Evolutionary conservation across 2,113 vertebrate species (phyloP).

Genomic region (Psettodes erumei): DNA sequence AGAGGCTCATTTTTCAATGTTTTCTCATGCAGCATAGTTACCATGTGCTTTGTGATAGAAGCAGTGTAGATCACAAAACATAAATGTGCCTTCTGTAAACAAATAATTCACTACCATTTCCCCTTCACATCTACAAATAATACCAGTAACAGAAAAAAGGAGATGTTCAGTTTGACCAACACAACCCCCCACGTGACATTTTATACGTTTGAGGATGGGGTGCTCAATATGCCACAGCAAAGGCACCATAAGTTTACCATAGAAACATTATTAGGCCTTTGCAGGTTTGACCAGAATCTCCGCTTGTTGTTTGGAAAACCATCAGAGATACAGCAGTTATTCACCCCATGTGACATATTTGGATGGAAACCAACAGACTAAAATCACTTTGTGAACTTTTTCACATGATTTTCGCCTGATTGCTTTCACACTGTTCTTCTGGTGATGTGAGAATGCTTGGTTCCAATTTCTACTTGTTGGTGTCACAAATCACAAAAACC

Average conservation of each 20-base stretch:
- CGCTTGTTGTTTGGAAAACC: neutral
- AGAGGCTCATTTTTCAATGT: neutral
- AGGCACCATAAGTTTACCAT: neutral
- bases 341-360: neutral
- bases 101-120: neutral
- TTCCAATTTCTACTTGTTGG: neutral
- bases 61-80: neutral
- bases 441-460: neutral
- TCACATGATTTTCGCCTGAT: neutral
- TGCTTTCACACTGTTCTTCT: neutral
- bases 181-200: neutral
- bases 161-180: neutral
- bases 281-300: neutral
- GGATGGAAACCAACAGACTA: neutral
- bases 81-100: neutral
- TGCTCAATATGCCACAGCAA: neutral
- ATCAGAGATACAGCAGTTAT: too few relatives aligned
- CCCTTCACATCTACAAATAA: neutral
- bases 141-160: neutral
- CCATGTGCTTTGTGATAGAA: neutral
- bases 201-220: neutral
- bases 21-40: neutral
- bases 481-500: slow-evolving; percentile 15
- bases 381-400: neutral
- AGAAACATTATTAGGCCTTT: neutral